Evolutionary conservation across 1,140 invertebrate genomes (phyloP).

Genomic region (Phymastichus coffea): DNA sequence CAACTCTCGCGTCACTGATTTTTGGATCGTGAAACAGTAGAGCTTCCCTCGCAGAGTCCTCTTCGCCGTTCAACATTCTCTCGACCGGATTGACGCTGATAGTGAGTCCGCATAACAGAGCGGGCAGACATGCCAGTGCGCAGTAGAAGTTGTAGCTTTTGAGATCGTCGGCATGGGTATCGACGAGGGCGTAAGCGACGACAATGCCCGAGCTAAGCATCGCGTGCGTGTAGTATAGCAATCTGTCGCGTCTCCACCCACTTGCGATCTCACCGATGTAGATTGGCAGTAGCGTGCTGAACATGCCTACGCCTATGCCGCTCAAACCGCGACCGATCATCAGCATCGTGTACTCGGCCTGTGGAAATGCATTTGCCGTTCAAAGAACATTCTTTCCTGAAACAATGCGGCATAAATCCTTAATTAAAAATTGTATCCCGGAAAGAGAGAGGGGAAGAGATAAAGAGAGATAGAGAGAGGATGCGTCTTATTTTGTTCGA

Average conservation of each 20-base stretch:
- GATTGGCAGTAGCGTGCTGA: slow-evolving; percentile 70
- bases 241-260: slow-evolving; percentile 68
- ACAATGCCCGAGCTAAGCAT: slow-evolving; percentile 74
- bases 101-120: slow-evolving; percentile 61
- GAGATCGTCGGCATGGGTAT: slow-evolving; percentile 58
- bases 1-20: too few species aligned
- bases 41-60: slow-evolving; percentile 59
- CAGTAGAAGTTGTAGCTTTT: slow-evolving; percentile 60
- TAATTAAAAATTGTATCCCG: too few species aligned
- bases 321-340: slow-evolving; percentile 71
- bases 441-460: too few species aligned
- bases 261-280: slow-evolving; percentile 82
- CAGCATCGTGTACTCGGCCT: slow-evolving; percentile 55
- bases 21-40: too few species aligned
- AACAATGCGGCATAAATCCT: too few species aligned
- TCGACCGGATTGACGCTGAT: slow-evolving; percentile 36
- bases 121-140: slow-evolving; percentile 54
- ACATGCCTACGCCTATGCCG: slow-evolving; percentile 68
- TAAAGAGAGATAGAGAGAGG: too few species aligned
- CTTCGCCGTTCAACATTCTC: slow-evolving; percentile 31
- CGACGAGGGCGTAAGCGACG: slow-evolving; percentile 56
- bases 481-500: too few species aligned
- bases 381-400: too few species aligned
- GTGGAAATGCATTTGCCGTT: too few species aligned
- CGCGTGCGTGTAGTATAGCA: slow-evolving; percentile 74